phyloP scores from a whole-genome alignment of 1,140 invertebrate species.

The Macrosteles quadrilineatus region DNA sequence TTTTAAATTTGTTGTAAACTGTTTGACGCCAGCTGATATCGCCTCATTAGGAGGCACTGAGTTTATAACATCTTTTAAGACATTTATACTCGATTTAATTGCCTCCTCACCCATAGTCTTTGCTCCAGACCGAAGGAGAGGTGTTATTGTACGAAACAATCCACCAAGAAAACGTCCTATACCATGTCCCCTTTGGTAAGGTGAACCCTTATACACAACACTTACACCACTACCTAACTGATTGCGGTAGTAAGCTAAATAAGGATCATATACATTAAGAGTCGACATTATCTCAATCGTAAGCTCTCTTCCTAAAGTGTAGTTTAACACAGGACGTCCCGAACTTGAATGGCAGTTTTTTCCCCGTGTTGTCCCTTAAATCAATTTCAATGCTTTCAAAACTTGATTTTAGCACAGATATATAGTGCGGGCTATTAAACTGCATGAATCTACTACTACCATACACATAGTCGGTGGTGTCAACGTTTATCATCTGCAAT shows the following conservation, averaged over 20 bases:
- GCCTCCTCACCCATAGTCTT: neutral
- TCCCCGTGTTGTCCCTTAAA: neutral
- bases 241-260: neutral
- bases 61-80: neutral
- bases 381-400: conserved; percentile 11
- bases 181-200: conserved; percentile 1
- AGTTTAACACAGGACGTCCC: conserved; percentile 6
- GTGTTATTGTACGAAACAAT: neutral
- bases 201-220: neutral
- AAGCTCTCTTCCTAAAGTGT: neutral
- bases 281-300: neutral
- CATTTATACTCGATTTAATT: neutral
- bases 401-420: neutral
- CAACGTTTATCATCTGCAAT: conserved; percentile 8
- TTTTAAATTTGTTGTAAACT: conserved; percentile 8
- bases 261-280: conserved; percentile 11
- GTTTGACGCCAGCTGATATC: neutral
- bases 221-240: conserved; percentile 12
- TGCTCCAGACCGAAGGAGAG: neutral
- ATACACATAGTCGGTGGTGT: neutral
- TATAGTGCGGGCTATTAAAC: neutral
- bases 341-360: neutral
- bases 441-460: neutral
- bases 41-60: neutral
- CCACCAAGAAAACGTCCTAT: conserved; percentile 17